Percentiles rank a stretch among this genome's conserved stretches.
These are phyloP conservation scores for Dinomys branickii DNA, from an alignment of 2,113 vertebrate genomes.

Conservation along the genomic window DNA sequence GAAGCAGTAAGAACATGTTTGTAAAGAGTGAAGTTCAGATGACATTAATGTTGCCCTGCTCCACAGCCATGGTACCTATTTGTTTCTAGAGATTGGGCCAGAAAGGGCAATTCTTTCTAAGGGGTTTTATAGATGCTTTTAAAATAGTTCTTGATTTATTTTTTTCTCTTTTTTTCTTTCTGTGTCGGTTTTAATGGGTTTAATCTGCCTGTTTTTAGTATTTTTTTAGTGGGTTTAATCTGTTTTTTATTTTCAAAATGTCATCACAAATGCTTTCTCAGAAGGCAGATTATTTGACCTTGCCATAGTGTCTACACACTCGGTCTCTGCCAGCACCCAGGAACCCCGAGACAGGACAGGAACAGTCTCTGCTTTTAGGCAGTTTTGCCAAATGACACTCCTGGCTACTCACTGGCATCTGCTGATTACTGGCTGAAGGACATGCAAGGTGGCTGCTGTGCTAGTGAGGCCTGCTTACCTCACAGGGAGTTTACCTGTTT, in stretches of 20 bases:
- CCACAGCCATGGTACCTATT: neutral
- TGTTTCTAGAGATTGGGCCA: neutral
- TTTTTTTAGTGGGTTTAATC: neutral
- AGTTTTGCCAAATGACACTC: neutral
- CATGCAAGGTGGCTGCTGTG: neutral
- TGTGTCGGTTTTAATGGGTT: neutral
- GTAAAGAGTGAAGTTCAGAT: neutral
- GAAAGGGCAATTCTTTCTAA: neutral
- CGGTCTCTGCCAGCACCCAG: neutral
- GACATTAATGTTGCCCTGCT: neutral
- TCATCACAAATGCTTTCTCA: conserved; percentile 16
- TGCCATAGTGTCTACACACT: neutral
- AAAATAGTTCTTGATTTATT: neutral
- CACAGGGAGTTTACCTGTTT: neutral
- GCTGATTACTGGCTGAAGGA: neutral
- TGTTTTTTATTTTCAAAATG: conserved; percentile 8
- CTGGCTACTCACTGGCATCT: neutral
- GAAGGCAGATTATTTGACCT: neutral
- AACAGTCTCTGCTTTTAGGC: conserved; percentile 26
- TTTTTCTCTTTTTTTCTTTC: neutral
- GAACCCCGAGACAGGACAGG: neutral
- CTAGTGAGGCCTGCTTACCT: neutral
- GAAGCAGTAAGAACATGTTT: neutral
- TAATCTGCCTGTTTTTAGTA: neutral
- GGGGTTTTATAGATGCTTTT: neutral